Evolutionary conservation across 2,797 vertebrate genomes (phyloP).

Genomic region (Allobates femoralis): DNA sequence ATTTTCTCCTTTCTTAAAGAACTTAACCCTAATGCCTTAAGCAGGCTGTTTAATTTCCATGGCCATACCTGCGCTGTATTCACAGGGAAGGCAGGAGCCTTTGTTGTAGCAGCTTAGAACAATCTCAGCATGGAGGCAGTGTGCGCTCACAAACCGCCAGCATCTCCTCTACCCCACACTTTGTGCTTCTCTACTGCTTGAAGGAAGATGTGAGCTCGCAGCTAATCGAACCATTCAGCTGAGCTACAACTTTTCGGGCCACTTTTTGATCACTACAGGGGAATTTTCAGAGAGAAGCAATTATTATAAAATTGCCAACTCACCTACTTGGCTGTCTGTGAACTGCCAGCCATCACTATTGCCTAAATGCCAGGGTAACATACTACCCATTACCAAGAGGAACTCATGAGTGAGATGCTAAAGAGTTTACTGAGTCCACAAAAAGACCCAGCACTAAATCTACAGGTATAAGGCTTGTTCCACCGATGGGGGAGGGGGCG

Average conservation of each 20-base stretch:
- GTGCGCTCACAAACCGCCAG: slow-evolving; percentile 44
- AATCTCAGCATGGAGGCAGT: slow-evolving; percentile 57
- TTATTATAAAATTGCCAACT: slow-evolving; percentile 54
- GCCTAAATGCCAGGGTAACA: neutral
- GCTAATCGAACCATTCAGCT: slow-evolving; percentile 46
- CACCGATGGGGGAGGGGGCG: slow-evolving; percentile 13
- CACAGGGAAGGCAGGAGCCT: slow-evolving; percentile 4
- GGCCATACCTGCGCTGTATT: neutral
- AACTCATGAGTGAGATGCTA: neutral
- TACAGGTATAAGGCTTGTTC: slow-evolving; percentile 33
- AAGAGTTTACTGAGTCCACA: neutral
- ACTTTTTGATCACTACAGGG: slow-evolving; percentile 52
- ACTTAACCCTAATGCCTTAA: neutral
- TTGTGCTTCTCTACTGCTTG: neutral
- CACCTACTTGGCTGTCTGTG: slow-evolving; percentile 25
- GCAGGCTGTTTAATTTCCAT: neutral
- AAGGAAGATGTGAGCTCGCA: slow-evolving; percentile 36
- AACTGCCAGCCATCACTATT: slow-evolving; percentile 21
- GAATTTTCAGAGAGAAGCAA: slow-evolving; percentile 51
- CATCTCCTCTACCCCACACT: neutral
- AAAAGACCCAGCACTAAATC: neutral
- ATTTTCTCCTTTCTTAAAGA: neutral
- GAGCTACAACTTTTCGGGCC: slow-evolving; percentile 35
- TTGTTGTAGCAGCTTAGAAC: slow-evolving; percentile 43
- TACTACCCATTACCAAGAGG: neutral